Base-by-base conservation (phyloP, 92 coral and sea anemone genomes). In the Siderastrea radians region DNA sequence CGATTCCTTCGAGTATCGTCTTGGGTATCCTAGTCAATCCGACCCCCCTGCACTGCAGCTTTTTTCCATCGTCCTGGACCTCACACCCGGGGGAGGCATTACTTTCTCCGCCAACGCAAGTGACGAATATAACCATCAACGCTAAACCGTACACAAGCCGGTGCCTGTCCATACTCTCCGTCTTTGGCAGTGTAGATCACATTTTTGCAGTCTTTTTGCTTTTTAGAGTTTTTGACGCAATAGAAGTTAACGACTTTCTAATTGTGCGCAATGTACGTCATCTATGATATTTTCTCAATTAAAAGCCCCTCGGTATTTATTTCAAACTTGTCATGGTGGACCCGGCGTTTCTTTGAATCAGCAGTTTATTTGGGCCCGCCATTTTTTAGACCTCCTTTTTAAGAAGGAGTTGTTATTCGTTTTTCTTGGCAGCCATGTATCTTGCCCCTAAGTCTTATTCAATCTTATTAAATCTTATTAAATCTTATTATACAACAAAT, bases 241-340 rank as follows among this genome's bases (percentile, higher is more conserved):
- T 52, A 79, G 19, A 79, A 80, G 73, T 52, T 80, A 19, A 80
- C 53, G 65, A 38, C 65, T 16, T 26, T 58, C 49, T 66, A 80
- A 63, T 80, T 38, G 13, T 0, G 15, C 2, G 46, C 15, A 16
- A 52, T 48, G 11, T 1, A 43, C 5, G 15, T 49, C n/a, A 3
- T 3, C 5, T 4, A 14, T 53, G 26, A 51, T 26, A 26, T 26
- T 26, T 26, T 26, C 38, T 26, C 38, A 26, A 26, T 26, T 26
- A 26, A 26, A 26, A 0, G 38, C 38, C 38, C 38, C 38, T n/a
- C 38, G 38, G 38, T 26, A 26, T 26, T 26, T 26, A 26, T 26
- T 26, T 26, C 38, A 26, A 26, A 26, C 38, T 26, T 26, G 38
- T 0, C 38, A 26, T 0, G 38, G 38, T 0, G 38, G 38, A 26